phyloP scores from a whole-genome alignment of 2,888 invertebrate genomes.

The Netelia fuscicornis region DNA sequence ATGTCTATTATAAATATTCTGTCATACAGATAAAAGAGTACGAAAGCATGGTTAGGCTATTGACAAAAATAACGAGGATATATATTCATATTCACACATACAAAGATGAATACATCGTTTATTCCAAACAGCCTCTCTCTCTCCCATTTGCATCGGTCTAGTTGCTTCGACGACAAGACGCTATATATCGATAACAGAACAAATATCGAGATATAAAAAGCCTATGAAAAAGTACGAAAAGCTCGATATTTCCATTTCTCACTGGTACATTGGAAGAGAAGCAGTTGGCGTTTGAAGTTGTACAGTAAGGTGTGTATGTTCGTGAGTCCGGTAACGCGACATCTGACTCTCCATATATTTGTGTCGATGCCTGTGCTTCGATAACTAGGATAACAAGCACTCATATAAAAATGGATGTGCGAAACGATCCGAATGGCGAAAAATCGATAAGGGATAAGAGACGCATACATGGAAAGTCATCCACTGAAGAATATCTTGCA shows the following conservation, averaged over 20 bases:
- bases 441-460: conserved; percentile 75
- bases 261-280: conserved; percentile 17
- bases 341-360: conserved; percentile 42
- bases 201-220: conserved; percentile 10
- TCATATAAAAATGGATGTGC: conserved; percentile 76
- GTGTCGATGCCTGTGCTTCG: conserved; percentile 28
- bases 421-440: conserved; percentile 22
- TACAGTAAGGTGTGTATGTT: conserved; percentile 19
- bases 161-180: conserved; percentile 21
- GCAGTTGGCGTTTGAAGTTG: conserved; percentile 56
- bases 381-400: conserved; percentile 75
- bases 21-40: neutral
- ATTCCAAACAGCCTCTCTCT: conserved; percentile 16
- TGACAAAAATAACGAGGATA: conserved; percentile 54
- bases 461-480: conserved; percentile 67
- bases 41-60: neutral
- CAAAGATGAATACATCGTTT: conserved; percentile 50
- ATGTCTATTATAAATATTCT: neutral
- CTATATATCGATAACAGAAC: conserved; percentile 33
- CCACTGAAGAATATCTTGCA: conserved; percentile 20
- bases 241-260: conserved; percentile 25
- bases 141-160: conserved; percentile 26
- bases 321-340: conserved; percentile 28
- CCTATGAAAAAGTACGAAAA: conserved; percentile 2
- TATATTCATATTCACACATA: conserved; percentile 27